Evolutionary conservation across 1,140 invertebrate species (phyloP).

Genomic region (Ceratosolen solmsi): DNA sequence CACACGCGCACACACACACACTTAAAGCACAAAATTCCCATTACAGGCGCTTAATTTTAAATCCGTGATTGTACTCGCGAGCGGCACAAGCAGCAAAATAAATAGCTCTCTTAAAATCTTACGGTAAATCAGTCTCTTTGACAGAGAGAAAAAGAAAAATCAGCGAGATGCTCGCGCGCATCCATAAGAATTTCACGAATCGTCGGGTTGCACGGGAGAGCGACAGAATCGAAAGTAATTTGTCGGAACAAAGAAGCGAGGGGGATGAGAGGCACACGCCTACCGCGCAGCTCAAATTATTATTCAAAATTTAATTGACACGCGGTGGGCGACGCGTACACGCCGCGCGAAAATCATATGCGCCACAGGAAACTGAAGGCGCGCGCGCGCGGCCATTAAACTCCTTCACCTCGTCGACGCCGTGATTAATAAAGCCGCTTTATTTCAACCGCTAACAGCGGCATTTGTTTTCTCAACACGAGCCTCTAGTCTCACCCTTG

Average conservation of each 20-base stretch:
- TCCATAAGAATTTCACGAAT: background rate
- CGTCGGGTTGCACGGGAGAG: background rate
- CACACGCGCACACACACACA: too few species aligned
- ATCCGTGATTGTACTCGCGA: too few species aligned
- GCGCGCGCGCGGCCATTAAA: background rate
- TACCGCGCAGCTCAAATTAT: slow-evolving; percentile 54
- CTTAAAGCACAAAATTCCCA: too few species aligned
- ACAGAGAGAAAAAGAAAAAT: background rate
- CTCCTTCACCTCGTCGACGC: background rate
- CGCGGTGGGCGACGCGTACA: slow-evolving; percentile 51
- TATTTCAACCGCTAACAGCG: slow-evolving; percentile 24
- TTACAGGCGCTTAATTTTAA: too few species aligned
- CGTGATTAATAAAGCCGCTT: slow-evolving; percentile 49
- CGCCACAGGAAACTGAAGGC: background rate
- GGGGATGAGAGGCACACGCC: slow-evolving; percentile 19
- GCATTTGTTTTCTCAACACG: slow-evolving; percentile 28
- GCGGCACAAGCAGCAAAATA: background rate
- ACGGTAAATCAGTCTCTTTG: too few species aligned
- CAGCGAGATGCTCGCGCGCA: background rate
- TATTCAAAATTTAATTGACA: slow-evolving; percentile 60
- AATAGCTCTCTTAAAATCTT: background rate
- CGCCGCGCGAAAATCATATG: background rate
- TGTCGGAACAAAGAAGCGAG: background rate
- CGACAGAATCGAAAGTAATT: background rate
- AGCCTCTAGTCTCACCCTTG: slow-evolving; percentile 9